A percentile compares a stretch with the other conserved stretches of the same genome.
phyloP scores from a whole-genome alignment of 1,140 invertebrate species.

The Dendrolimus punctatus region DNA sequence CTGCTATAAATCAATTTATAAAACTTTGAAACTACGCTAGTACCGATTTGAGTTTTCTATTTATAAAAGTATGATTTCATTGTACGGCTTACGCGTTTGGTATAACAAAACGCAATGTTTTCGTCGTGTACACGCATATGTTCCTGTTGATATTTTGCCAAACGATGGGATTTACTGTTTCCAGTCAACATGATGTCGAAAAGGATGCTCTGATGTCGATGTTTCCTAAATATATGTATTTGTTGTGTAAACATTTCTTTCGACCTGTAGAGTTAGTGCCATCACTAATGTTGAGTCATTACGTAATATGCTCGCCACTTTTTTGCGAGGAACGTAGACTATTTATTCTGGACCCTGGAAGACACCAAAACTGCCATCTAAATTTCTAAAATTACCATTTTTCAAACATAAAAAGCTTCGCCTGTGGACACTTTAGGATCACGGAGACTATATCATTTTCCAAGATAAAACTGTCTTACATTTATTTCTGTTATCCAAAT shows the following conservation, averaged over 20 bases:
- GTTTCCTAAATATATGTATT: neutral
- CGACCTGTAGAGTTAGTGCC: neutral
- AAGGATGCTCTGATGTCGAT: neutral
- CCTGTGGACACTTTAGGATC: no score
- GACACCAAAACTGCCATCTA: no score
- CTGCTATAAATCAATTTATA: no score
- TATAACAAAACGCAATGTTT: constrained; percentile 18
- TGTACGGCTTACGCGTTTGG: constrained; percentile 17
- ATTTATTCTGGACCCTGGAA: no score
- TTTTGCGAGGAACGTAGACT: no score
- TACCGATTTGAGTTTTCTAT: constrained; percentile 38
- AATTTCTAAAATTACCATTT: no score
- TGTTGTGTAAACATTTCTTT: neutral
- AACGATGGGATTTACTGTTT: constrained; percentile 4
- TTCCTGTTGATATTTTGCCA: constrained; percentile 29
- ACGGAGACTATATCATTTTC: no score
- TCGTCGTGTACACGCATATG: constrained; percentile 17
- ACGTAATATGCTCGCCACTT: no score
- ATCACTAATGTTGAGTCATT: no score
- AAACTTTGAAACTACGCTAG: constrained; percentile 8
- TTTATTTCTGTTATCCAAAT: no score
- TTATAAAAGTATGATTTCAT: constrained; percentile 52
- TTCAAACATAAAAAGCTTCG: no score
- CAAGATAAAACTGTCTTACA: no score
- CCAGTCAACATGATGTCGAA: neutral